Conservation (phyloP, 2,888 invertebrate species). For the Ophonus ardosiacus region DNA sequence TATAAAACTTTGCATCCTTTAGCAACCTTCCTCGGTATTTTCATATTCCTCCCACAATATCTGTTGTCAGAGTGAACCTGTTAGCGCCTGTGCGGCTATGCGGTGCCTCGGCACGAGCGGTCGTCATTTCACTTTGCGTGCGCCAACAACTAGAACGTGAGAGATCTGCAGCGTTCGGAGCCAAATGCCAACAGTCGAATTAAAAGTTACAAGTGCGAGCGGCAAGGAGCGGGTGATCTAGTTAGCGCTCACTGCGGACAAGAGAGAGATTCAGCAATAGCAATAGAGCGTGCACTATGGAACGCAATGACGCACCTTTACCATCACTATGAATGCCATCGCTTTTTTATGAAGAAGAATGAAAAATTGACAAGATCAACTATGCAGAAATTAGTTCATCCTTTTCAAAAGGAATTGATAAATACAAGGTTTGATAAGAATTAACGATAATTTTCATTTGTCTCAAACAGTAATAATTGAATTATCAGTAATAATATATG, state of each 20-base stretch:
- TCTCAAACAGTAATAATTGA: no score
- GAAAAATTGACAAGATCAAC: no score
- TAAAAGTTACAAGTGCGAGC: slow-evolving; percentile 47
- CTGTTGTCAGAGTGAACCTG: neutral
- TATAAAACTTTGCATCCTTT: no score
- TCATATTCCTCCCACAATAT: neutral
- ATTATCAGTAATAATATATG: no score
- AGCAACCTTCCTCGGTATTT: neutral
- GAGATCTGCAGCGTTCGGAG: slow-evolving; percentile 30
- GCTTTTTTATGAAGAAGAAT: no score
- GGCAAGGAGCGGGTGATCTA: slow-evolving; percentile 28
- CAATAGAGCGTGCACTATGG: neutral
- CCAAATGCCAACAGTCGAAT: slow-evolving; percentile 54
- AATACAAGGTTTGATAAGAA: no score
- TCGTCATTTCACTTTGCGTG: slow-evolving; percentile 54
- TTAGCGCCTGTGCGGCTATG: neutral
- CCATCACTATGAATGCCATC: neutral
- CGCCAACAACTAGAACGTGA: slow-evolving; percentile 55
- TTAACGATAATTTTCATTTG: no score
- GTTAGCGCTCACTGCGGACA: slow-evolving; percentile 13
- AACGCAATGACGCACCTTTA: neutral
- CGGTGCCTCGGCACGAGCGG: slow-evolving; percentile 13
- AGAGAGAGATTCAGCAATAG: no score
- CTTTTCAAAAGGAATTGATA: no score
- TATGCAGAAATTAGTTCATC: no score